Base-by-base conservation (phyloP, 1,140 invertebrate genomes). In the Heterodera schachtii region DNA sequence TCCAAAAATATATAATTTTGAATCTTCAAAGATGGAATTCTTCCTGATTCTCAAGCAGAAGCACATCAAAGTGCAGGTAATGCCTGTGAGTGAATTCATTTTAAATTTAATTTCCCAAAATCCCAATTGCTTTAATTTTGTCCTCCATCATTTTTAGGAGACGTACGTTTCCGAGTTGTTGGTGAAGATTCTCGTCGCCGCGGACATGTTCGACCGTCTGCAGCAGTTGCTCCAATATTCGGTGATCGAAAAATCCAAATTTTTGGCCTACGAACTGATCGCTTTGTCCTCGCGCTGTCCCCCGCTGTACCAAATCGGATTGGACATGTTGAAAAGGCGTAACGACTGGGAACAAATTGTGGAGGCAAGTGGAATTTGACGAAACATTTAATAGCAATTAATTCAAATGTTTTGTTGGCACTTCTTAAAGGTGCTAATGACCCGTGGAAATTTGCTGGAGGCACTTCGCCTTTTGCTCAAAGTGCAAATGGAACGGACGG, bases 231-330 rank as follows among this genome's bases (percentile, higher is more conserved):
- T 78, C 70, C 77, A 78, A 46, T 78, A 78, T 47, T 21, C 64
- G 19, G 77, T 78, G 16, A 78, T 78, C 31, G 77, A 78, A 41
- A 70, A 78, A 41, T 78, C 77, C 31, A 78, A 78, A 69, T 78
- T 78, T 69, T 46, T 78, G 64, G 77, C 77, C n/a, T 78, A 69
- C 47, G 77, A 78, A 21, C 77, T 78, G 44, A 78, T 78, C 57
- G 44, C 77, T 16, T 49, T 78, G 31, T 78, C 77, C 31, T 66
- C 66, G 21, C 64, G 47, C 46, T 78, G 77, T 19, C 13, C 77
- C 46, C 44, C 77, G 3, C 77, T 78, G 44, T 78, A 69, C 70
- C 77, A 31, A 49, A 78, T 78, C 44, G 77, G 49, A 43, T 49
- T 78, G 31, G 77, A 78, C 49, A 78, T 78, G 77, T 49, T 78